Base-by-base conservation (phyloP, 1,140 invertebrate genomes). In the Neotoxoptera formosana region DNA sequence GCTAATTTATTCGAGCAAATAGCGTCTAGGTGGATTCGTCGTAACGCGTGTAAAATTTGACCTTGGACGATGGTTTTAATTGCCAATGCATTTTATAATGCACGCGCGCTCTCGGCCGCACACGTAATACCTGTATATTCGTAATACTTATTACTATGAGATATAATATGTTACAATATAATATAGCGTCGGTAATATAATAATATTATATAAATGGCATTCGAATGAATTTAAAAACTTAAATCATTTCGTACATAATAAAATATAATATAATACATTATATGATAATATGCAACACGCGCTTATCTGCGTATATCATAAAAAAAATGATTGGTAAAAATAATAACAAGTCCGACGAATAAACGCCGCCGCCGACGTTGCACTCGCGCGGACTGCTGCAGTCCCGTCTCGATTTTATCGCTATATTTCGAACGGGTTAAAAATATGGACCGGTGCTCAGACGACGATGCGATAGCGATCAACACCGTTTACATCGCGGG, bases 61-160 rank as follows among this genome's bases (percentile, higher is more conserved):
- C 83, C 83, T 84, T 84, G 83, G 30, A 84, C 41, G 41, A 25
- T 41, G 9, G 23, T 84, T 84, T 84, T 84, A 76, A 84, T 84
- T 84, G 36, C 83, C 83, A 84, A 41, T 84, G 41, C 83, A 84
- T 84, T 41, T 84, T 45, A n/a, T n/a, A 45, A 45, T 84, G 83
- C 41, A 84, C 60, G 60, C 60, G 60, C 30, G 14, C 60, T n/a
- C 6, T 76, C 60, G 23, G 23, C 45, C 41, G 41, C 14, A 36
- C 17, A 41, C 23, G 11, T 41, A 41, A 84, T 45, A 84, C 83
- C 41, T 84, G 21, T 36, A 25, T 84, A 25, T 84, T 25, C 83
- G 11, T 84, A 84, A 25, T 41, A 84, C 21, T 41, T 45, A 45
- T 7, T 84, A 84, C 45, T n/a, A n/a, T n/a, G 41, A 41, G 41